Evolutionary conservation across 2,888 invertebrate genomes (phyloP).

Genomic region (Tinea pellionella): DNA sequence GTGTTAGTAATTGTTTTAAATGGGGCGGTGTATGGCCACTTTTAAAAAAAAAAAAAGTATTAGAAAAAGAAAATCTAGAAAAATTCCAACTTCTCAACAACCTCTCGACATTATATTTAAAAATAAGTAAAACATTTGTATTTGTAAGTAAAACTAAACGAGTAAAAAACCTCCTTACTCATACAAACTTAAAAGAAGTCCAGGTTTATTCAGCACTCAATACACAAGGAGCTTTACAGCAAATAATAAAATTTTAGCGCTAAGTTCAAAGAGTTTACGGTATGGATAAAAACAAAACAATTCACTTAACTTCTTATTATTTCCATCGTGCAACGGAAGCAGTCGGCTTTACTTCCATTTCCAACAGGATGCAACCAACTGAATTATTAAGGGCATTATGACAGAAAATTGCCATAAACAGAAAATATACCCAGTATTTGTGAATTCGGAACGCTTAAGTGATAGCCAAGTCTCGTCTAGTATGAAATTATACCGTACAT

Average conservation of each 20-base stretch:
- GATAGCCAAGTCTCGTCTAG: not conserved
- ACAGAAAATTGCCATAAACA: constrained; percentile 31
- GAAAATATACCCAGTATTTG: not conserved
- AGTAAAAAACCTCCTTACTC: no score
- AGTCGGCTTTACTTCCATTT: constrained; percentile 29
- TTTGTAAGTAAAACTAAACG: no score
- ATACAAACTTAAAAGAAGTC: not conserved
- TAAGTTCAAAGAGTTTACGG: not conserved
- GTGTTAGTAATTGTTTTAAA: no score
- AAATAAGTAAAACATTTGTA: no score
- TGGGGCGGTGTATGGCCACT: no score
- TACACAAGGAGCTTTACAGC: not conserved
- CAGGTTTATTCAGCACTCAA: not conserved
- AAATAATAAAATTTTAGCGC: not conserved
- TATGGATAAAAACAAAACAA: constrained; percentile 10
- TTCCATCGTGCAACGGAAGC: constrained; percentile 10
- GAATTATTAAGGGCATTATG: constrained; percentile 41
- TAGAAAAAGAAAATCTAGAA: no score
- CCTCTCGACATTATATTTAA: no score
- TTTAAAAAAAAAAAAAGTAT: no score
- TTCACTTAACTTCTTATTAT: constrained; percentile 6
- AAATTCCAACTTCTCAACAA: no score
- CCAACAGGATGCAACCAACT: constrained; percentile 32
- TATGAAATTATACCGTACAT: constrained; percentile 5
- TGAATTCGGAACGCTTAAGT: constrained; percentile 2